Percentiles rank a stretch among this genome's conserved stretches.
Conservation (phyloP, 2,113 vertebrate species). For the Aspiorhynchus laticeps region DNA sequence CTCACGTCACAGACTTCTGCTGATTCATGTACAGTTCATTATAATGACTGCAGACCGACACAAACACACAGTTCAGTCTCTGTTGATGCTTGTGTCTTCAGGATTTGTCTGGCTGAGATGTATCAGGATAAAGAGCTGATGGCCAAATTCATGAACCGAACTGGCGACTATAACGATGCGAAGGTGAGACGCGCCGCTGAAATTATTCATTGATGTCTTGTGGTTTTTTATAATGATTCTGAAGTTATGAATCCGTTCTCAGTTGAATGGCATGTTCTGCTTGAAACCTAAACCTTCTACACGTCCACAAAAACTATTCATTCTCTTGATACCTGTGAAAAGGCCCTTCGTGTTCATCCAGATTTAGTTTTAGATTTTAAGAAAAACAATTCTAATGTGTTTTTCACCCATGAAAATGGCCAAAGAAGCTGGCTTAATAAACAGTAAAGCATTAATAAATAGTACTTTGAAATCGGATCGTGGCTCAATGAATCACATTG, state of each 20-base stretch:
- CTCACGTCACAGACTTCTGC: too few species aligned
- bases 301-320: background rate
- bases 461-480: too few species aligned
- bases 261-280: background rate
- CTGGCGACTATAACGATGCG: constrained; percentile 17
- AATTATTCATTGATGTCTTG: too few species aligned
- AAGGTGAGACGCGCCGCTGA: background rate
- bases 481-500: too few species aligned
- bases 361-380: background rate
- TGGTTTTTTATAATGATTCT: background rate
- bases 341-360: background rate
- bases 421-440: too few species aligned
- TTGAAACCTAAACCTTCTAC: background rate
- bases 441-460: too few species aligned
- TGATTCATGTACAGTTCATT: background rate
- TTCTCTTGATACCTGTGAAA: background rate
- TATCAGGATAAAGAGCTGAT: constrained; percentile 36
- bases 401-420: too few species aligned
- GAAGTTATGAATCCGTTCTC: background rate
- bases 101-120: constrained; percentile 45
- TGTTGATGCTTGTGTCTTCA: background rate
- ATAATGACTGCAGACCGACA: background rate
- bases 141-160: background rate
- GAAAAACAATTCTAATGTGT: too few species aligned
- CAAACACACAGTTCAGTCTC: background rate